A percentile compares a stretch with the other conserved stretches of the same genome.
Conservation (phyloP, 2,113 vertebrate genomes). For the Marcusenius ussheri region DNA sequence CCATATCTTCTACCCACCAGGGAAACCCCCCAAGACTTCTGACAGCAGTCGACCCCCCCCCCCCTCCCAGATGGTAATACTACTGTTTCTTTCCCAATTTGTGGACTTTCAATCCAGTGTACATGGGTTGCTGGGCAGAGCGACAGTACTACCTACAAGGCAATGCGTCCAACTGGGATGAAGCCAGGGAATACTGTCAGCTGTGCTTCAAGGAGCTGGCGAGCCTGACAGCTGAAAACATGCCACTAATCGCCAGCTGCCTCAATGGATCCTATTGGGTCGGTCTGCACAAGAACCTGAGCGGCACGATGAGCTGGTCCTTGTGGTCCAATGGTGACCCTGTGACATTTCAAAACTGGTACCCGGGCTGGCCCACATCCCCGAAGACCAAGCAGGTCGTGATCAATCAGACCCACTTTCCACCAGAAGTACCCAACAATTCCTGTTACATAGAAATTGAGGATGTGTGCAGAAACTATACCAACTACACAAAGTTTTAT, state of each 20-base stretch:
- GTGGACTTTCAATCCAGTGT: not conserved
- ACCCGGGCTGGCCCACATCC: slow-evolving; percentile 46
- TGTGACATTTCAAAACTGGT: slow-evolving; percentile 62
- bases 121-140: slow-evolving; percentile 19
- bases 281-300: slow-evolving; percentile 48
- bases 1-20: not conserved
- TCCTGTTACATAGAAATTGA: not conserved
- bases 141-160: slow-evolving; percentile 21
- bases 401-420: not conserved
- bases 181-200: slow-evolving; percentile 47
- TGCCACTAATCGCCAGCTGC: not conserved
- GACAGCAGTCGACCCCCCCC: not conserved
- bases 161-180: slow-evolving; percentile 28
- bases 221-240: slow-evolving; percentile 42
- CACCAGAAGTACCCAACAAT: not conserved
- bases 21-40: not conserved
- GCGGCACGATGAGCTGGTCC: slow-evolving; percentile 37
- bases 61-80: not conserved
- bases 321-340: slow-evolving; percentile 51
- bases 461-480: not conserved
- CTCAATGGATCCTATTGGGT: slow-evolving; percentile 45
- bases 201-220: slow-evolving; percentile 52
- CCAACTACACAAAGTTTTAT: not conserved
- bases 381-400: slow-evolving; percentile 5
- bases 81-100: not conserved